Percentiles rank a stretch among this genome's conserved stretches.
phyloP scores from a whole-genome alignment of 2,113 vertebrate species.

The Neodontobutis hainanensis region DNA sequence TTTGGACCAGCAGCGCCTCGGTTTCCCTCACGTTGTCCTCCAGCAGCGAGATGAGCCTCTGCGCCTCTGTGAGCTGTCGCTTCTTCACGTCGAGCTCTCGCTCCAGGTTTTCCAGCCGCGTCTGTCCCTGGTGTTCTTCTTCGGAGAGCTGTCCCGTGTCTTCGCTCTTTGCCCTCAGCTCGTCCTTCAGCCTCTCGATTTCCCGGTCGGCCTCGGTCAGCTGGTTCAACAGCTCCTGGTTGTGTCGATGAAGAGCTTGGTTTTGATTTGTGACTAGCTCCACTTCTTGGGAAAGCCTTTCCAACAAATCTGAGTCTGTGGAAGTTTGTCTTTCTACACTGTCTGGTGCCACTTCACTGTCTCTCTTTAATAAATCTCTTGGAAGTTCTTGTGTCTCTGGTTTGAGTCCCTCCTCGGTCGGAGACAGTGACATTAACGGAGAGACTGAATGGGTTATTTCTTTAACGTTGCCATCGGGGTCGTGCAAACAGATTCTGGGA shows the following conservation, averaged over 20 bases:
- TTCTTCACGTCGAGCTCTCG: conserved; percentile 53
- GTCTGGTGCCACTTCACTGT: background rate
- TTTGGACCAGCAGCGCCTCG: conserved; percentile 43
- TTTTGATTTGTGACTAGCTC: conserved; percentile 64
- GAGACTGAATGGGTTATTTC: conserved; percentile 31
- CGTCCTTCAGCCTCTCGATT: conserved; percentile 66
- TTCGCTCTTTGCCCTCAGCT: conserved; percentile 48
- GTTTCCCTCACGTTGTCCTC: conserved; percentile 56
- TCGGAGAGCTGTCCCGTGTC: conserved; percentile 50
- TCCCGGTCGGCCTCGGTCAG: conserved; percentile 75
- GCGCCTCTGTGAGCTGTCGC: conserved; percentile 62
- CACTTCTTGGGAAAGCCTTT: conserved; percentile 55
- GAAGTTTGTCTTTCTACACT: background rate
- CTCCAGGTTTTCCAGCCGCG: conserved; percentile 37
- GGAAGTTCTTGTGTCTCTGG: conserved; percentile 5
- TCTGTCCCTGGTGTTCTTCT: conserved; percentile 36
- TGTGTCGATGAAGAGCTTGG: conserved; percentile 67
- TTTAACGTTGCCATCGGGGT: conserved; percentile 26
- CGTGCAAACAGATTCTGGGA: conserved; percentile 47
- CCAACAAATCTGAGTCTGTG: conserved; percentile 7
- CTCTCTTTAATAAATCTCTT: too few relatives aligned
- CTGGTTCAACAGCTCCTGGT: conserved; percentile 78
- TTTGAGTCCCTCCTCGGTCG: background rate
- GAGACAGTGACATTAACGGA: conserved; percentile 10
- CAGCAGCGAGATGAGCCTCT: conserved; percentile 52